Evolutionary conservation across 2,113 vertebrate genomes (phyloP).

Genomic region (Puffinus mauretanicus): DNA sequence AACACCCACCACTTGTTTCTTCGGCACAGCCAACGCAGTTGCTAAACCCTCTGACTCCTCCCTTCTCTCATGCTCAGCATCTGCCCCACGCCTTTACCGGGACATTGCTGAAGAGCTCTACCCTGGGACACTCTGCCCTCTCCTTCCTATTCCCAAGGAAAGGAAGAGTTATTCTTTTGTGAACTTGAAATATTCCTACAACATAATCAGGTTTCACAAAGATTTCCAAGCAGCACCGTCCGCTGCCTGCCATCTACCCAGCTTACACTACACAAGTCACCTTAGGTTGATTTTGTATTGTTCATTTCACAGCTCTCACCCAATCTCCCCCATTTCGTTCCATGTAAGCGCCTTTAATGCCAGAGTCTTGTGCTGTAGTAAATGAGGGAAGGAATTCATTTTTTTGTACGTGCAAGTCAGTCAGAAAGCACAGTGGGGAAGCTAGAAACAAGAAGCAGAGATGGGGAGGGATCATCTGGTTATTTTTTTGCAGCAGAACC

Average conservation of each 20-base stretch:
- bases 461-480: not conserved
- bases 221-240: not conserved
- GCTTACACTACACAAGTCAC: not conserved
- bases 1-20: not conserved
- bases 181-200: not conserved
- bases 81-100: not conserved
- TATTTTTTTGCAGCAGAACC: not conserved
- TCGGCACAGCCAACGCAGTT: not conserved
- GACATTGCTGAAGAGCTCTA: not conserved
- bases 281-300: accelerated
- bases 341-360: not conserved
- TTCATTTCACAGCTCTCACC: not conserved
- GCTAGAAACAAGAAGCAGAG: not conserved
- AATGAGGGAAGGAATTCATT: accelerated
- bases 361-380: not conserved
- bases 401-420: not conserved
- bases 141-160: not conserved
- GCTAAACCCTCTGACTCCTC: not conserved
- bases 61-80: not conserved
- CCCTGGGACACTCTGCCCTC: not conserved
- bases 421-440: not conserved
- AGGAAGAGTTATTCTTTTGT: not conserved
- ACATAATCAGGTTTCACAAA: not conserved
- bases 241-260: not conserved
- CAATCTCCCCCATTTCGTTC: accelerated